A percentile compares a stretch with the other conserved stretches of the same genome.
These are phyloP conservation scores for Luffia ferchaultella DNA, from an alignment of 2,888 invertebrate genomes.

Conservation along the genomic window DNA sequence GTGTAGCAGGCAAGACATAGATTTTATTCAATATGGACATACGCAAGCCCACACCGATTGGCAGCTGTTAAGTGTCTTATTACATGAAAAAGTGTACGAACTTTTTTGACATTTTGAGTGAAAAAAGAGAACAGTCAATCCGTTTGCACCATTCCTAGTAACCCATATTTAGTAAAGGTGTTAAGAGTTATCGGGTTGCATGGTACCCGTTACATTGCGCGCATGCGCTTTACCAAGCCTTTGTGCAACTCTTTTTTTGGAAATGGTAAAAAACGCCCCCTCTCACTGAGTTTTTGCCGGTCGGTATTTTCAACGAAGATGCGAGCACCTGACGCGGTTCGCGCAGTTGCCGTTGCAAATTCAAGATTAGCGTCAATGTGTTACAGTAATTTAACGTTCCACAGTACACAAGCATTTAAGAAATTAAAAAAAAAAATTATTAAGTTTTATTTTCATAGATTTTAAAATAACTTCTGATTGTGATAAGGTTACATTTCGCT, in stretches of 20 bases:
- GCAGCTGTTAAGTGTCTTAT: neutral
- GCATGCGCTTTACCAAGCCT: conserved; percentile 23
- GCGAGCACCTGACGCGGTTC: conserved; percentile 3
- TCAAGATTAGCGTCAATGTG: conserved; percentile 8
- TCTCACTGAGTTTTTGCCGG: conserved; percentile 16
- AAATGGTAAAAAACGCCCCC: conserved; percentile 30
- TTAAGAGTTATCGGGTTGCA: conserved; percentile 55
- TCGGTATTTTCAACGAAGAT: neutral
- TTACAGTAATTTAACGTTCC: conserved; percentile 4
- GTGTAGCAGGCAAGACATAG: too few species aligned
- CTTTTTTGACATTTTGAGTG: conserved; percentile 40
- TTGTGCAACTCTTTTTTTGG: conserved; percentile 45
- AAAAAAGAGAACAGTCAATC: conserved; percentile 26
- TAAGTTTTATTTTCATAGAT: too few species aligned
- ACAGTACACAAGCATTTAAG: too few species aligned
- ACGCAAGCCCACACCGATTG: too few species aligned
- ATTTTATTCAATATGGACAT: too few species aligned
- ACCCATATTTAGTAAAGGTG: conserved; percentile 65
- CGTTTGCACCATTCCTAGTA: conserved; percentile 42
- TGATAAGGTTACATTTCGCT: too few species aligned
- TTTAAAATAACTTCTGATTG: too few species aligned
- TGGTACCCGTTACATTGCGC: conserved; percentile 33
- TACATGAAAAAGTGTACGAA: neutral
- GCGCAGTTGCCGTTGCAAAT: conserved; percentile 10
- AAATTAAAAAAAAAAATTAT: too few species aligned